Base-by-base conservation (phyloP, 2,888 invertebrate genomes). In the Cyaniris semiargus region DNA sequence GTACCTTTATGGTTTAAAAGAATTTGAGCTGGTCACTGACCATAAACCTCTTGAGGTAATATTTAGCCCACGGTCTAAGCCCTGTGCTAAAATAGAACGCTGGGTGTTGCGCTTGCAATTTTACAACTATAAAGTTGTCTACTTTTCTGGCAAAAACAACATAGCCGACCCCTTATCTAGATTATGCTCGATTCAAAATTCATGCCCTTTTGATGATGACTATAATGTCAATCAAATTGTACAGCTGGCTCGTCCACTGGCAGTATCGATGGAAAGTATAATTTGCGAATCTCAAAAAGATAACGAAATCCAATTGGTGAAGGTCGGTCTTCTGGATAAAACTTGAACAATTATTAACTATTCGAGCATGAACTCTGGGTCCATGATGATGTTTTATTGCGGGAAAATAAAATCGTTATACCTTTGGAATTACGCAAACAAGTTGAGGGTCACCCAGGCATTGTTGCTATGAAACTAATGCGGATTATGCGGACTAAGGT, bases 31-130 rank as follows among this genome's bases (percentile, higher is more conserved):
- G 4, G 76, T 84, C 0, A 85, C 80, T 0, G 84, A 85, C 71
- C 84, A 85, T 70, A 84, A 84, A 76, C 88, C 90, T 0, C 79
- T 93, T 10, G 84, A 85, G 60, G 80, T 79, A 3, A 81, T 86
- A 31, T 85, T 86, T 77, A 81, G 83, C 0, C 77, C 80, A 18
- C 78, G 71, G 38, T 85, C 85, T 1, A 86, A 85, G 78, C 84
- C 86, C 0, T 85, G 84, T 31, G 86, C 86, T 0, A n/a, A 85
- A 48, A 82, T 87, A 7, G 86, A 87, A 76, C 76, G 86, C 1
- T 86, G 86, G 87, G 80, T 87, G 5, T 38, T 86, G 21, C 70
- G 85, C 3, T 76, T 86, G 4, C 86, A 87, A 76, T 15, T 83
- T 0, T 87, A 81, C 34, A 78, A 79, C 1, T 86, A 79, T 77